Conservation (phyloP, 2,888 invertebrate species). For the Cyrtodaria siliqua region DNA sequence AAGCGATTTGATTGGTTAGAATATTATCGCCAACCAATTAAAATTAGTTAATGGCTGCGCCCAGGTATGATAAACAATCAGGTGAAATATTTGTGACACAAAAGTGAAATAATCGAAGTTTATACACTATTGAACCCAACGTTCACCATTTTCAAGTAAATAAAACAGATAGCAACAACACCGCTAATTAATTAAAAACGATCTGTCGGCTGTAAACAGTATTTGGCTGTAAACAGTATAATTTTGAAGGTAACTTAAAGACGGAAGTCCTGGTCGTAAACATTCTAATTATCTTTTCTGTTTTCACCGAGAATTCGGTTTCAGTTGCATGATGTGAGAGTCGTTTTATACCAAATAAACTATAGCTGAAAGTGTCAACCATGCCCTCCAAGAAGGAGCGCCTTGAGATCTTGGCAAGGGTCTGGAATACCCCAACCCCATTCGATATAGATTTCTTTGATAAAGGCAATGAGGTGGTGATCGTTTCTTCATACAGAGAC, state of each 20-base stretch:
- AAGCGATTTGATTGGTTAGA: slow-evolving; percentile 41
- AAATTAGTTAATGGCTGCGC: slow-evolving; percentile 39
- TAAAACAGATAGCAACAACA: neutral
- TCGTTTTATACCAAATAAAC: neutral
- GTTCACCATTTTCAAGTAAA: too few relatives aligned
- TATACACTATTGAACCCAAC: neutral
- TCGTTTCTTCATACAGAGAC: slow-evolving; percentile 74
- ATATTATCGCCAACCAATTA: slow-evolving; percentile 25
- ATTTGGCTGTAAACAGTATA: too few relatives aligned
- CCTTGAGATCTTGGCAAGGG: slow-evolving; percentile 72
- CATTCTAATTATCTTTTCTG: too few relatives aligned
- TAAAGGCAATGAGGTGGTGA: slow-evolving; percentile 79
- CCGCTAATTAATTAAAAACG: neutral
- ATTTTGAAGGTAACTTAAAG: too few relatives aligned
- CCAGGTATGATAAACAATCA: slow-evolving; percentile 42
- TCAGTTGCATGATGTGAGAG: too few relatives aligned
- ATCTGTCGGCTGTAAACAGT: neutral
- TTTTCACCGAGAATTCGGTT: too few relatives aligned
- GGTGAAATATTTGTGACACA: slow-evolving; percentile 21
- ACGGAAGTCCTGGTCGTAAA: neutral
- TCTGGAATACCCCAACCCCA: slow-evolving; percentile 80
- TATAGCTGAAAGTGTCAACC: neutral
- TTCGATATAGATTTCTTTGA: slow-evolving; percentile 81
- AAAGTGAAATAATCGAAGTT: neutral
- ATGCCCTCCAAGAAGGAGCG: slow-evolving; percentile 79